Percentiles rank a stretch among this genome's conserved stretches.
Evolutionary conservation across 2,888 invertebrate species (phyloP).

Genomic region (Limnephilus auricula): DNA sequence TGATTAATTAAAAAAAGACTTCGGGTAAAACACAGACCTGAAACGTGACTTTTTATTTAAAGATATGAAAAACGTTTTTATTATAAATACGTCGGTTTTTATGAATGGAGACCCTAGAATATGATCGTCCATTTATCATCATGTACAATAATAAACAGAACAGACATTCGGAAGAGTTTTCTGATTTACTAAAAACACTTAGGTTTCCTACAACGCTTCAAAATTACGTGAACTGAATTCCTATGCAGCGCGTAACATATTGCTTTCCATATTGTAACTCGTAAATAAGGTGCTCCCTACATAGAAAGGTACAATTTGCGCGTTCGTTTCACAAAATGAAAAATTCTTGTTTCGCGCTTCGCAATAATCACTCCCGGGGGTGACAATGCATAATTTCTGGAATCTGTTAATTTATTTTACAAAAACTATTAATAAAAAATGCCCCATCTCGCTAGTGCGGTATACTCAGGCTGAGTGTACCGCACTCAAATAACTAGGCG

Average conservation of each 20-base stretch:
- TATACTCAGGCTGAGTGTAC: no score
- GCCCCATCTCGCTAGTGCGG: no score
- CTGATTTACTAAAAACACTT: neutral
- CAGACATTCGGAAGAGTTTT: neutral
- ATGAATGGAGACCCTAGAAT: neutral
- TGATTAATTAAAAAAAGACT: no score
- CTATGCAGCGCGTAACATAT: neutral
- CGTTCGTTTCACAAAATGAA: neutral
- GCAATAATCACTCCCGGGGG: neutral
- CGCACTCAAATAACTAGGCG: no score
- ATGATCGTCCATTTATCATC: neutral
- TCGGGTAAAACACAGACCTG: neutral
- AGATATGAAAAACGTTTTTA: no score
- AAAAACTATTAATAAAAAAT: no score
- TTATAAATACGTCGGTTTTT: neutral
- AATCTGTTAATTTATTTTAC: neutral
- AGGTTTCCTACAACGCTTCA: constrained; percentile 2
- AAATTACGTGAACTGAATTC: neutral
- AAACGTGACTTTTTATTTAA: neutral
- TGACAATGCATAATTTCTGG: neutral
- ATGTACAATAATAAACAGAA: neutral
- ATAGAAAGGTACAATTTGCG: neutral
- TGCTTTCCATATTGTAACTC: neutral
- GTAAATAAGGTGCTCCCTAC: neutral
- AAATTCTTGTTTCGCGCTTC: neutral